Evolutionary conservation across 2,113 vertebrate genomes (phyloP).

Genomic region (Gadus chalcogrammus): DNA sequence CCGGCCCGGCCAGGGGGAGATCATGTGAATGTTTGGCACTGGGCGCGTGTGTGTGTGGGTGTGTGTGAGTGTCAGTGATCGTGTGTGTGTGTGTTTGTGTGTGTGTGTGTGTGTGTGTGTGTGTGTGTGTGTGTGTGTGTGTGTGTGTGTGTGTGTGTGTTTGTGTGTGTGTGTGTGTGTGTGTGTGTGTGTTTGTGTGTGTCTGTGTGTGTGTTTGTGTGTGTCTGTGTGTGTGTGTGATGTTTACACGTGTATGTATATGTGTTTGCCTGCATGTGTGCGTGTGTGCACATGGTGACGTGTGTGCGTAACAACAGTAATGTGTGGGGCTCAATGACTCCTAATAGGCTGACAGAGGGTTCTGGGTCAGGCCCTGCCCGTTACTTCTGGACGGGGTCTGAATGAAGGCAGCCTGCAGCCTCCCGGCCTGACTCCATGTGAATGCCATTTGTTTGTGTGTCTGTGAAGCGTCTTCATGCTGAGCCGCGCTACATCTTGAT

Average conservation of each 20-base stretch:
- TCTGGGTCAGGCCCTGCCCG: slow-evolving; percentile 64
- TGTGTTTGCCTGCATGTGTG: slow-evolving; percentile 56
- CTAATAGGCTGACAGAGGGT: slow-evolving; percentile 68
- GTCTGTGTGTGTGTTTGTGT: slow-evolving; percentile 4
- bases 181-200: too few species aligned
- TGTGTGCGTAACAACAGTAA: slow-evolving; percentile 62
- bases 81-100: slow-evolving; percentile 63
- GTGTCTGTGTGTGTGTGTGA: slow-evolving; percentile 34
- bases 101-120: slow-evolving; percentile 57
- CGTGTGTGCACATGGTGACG: slow-evolving; percentile 50
- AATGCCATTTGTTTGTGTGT: slow-evolving; percentile 65
- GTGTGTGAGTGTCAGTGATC: slow-evolving; percentile 32
- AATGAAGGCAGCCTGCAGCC: slow-evolving; percentile 54
- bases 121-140: background rate
- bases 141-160: slow-evolving; percentile 28
- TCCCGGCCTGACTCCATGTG: slow-evolving; percentile 55
- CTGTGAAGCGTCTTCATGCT: slow-evolving; percentile 59
- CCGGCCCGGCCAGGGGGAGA: slow-evolving; percentile 28
- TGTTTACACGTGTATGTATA: slow-evolving; percentile 2
- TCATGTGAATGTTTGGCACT: background rate
- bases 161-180: slow-evolving; percentile 31
- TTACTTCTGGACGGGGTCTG: slow-evolving; percentile 64
- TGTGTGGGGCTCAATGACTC: slow-evolving; percentile 52
- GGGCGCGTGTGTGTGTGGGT: slow-evolving; percentile 18
- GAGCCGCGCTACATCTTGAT: slow-evolving; percentile 60